Evolutionary conservation across 2,888 invertebrate genomes (phyloP).

Genomic region (Sesia bembeciformis): DNA sequence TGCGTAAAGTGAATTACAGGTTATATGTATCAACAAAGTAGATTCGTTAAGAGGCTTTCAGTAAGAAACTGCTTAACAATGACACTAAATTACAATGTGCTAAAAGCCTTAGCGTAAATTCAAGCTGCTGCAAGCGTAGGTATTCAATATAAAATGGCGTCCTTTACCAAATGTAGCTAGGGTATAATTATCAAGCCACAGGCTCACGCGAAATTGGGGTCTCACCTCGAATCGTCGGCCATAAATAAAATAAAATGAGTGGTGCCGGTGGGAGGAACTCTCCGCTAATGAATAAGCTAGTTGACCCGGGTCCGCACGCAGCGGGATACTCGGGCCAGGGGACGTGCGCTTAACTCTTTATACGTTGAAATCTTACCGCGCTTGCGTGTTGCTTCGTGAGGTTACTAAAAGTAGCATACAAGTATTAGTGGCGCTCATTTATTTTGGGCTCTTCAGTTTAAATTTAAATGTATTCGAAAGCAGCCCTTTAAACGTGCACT

Average conservation of each 20-base stretch:
- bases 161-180: constrained; percentile 58
- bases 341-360: not conserved
- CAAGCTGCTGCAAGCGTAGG: not conserved
- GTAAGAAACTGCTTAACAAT: not conserved
- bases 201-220: constrained; percentile 73
- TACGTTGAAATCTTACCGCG: not conserved
- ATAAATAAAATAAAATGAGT: constrained; percentile 71
- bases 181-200: constrained; percentile 67
- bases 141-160: constrained; percentile 52
- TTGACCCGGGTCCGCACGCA: constrained; percentile 15
- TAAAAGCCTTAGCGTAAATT: not conserved
- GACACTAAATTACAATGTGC: not conserved
- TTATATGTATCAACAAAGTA: not conserved
- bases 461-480: too few species aligned
- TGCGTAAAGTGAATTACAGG: too few species aligned
- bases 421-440: too few species aligned
- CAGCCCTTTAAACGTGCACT: too few species aligned
- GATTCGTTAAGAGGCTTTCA: too few species aligned
- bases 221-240: constrained; percentile 63
- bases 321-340: constrained; percentile 5
- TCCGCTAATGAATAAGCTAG: constrained; percentile 63
- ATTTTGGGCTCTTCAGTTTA: too few species aligned
- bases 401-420: too few species aligned
- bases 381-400: too few species aligned
- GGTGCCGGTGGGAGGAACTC: constrained; percentile 60